Evolutionary conservation across 2,888 invertebrate genomes (phyloP), one percentile per base, ranked within the genome.

Genomic region (Agrochola circellaris): DNA sequence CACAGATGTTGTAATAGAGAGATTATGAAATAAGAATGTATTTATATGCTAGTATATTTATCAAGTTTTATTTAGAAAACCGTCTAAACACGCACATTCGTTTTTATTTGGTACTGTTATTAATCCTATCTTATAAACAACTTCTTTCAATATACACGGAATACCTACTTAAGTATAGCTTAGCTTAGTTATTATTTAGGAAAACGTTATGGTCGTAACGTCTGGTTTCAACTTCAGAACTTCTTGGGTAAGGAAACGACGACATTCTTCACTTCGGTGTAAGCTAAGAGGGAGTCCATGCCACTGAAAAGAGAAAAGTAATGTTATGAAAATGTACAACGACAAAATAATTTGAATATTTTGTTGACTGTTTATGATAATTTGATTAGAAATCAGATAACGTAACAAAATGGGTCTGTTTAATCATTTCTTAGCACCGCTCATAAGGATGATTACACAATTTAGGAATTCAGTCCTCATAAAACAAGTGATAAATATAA

Each of bases 241-340:
- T 84, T 97, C 89, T 92, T 97, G 90, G 88, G 91, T 34, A 91
- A 74, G 2, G 91, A 79, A 38, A 98, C 97, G 3, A 97, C 97
- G 69, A 98, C 97, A 9, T 98, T 98, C 93, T 98, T 98, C 1
- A 97, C 97, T 93, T 98, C 98, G 85, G 98, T 93, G 90, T 98
- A 98, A 87, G 97, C 97, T 64, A 98, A 97, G 82, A 98, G 91
- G 1, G 97, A 97, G 87, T 98, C 98, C 84, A 97, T 96, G 65
- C 98, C 98, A 87, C 98, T 98, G 92, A 77, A 97, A 97, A 66
- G 20, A 54, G 17, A 73, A 65, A 73, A 60, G 20, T 13, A 0
- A 38, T 9, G 20, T 73, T 54, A 54, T 2, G 45, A 45, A 45
- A 5, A 45, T 45, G 20, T 13, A 58, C 5, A 6, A 54, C 8